Evolutionary conservation across 2,888 invertebrate genomes (phyloP).

Genomic region (Trileptium ribeirensis): DNA sequence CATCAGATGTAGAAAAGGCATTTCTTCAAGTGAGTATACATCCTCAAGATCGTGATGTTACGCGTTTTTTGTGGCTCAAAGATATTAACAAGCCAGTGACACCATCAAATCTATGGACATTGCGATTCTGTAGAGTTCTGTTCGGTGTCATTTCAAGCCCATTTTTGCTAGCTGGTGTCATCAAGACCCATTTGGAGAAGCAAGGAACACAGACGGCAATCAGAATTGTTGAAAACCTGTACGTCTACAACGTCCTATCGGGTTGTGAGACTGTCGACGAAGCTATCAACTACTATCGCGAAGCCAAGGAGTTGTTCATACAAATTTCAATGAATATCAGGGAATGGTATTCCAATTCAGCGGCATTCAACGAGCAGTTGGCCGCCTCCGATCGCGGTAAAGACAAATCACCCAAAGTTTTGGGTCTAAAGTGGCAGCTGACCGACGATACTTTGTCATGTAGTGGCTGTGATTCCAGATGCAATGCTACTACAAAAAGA

Average conservation of each 20-base stretch:
- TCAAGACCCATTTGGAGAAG: background rate
- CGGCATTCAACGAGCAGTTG: too few relatives aligned
- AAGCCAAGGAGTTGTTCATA: background rate
- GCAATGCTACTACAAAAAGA: too few relatives aligned
- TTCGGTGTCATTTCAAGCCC: background rate
- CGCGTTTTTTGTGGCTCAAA: background rate
- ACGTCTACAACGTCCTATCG: background rate
- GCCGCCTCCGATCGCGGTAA: too few relatives aligned
- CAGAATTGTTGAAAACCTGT: background rate
- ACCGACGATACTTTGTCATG: too few relatives aligned
- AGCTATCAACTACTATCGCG: background rate
- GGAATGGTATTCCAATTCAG: too few relatives aligned
- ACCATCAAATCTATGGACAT: background rate
- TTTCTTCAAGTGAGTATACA: background rate
- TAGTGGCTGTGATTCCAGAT: too few relatives aligned
- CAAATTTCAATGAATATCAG: background rate
- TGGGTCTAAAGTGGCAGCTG: too few relatives aligned
- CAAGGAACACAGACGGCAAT: background rate
- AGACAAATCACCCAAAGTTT: too few relatives aligned
- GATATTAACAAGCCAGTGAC: background rate
- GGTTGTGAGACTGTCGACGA: background rate
- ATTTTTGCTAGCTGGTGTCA: background rate
- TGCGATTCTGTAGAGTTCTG: background rate
- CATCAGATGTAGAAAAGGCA: background rate
- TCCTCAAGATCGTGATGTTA: background rate